Evolutionary conservation across 2,113 vertebrate genomes (phyloP).

Genomic region (Pardalotus punctatus): DNA sequence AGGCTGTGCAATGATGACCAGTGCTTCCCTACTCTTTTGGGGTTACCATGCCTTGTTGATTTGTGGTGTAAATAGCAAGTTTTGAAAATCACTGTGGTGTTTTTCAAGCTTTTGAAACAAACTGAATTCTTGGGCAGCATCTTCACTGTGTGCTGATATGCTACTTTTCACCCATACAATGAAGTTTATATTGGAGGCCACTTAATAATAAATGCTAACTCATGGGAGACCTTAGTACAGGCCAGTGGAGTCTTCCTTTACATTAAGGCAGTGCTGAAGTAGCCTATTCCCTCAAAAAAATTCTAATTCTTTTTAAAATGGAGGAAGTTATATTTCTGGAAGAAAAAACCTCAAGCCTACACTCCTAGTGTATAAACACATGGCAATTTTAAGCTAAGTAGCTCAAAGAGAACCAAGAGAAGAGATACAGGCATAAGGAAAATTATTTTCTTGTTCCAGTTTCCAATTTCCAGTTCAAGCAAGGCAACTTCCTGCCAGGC

Average conservation of each 20-base stretch:
- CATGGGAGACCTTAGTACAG: not conserved
- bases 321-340: not conserved
- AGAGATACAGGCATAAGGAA: not conserved
- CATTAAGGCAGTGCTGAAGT: not conserved
- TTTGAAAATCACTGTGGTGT: not conserved
- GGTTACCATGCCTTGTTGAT: not conserved
- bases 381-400: not conserved
- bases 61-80: not conserved
- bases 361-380: not conserved
- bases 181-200: not conserved
- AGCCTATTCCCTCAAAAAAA: not conserved
- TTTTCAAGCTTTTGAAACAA: not conserved
- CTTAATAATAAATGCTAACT: not conserved
- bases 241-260: not conserved
- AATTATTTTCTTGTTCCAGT: not conserved
- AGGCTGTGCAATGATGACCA: not conserved
- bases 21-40: not conserved
- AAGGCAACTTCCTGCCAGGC: not conserved
- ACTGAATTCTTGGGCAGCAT: not conserved
- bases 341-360: not conserved
- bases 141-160: not conserved
- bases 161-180: not conserved
- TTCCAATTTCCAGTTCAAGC: not conserved
- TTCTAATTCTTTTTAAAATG: not conserved
- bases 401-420: not conserved